Conservation (phyloP, 1,140 invertebrate species). For the Diprion similis region DNA sequence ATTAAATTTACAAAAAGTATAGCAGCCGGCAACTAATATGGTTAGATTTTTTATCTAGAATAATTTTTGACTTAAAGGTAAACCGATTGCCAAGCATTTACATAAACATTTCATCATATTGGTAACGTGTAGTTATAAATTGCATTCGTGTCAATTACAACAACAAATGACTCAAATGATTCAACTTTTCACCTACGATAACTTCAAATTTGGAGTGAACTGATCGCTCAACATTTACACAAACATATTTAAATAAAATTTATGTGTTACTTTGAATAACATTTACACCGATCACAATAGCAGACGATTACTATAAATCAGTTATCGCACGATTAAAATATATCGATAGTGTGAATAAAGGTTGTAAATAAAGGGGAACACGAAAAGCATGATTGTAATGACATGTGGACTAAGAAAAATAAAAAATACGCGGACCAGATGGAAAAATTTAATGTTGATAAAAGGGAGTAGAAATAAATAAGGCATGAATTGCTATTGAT, state of each 20-base stretch:
- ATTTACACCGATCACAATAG: slow-evolving; percentile 11
- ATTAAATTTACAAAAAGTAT: too few species aligned
- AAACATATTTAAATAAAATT: slow-evolving; percentile 13
- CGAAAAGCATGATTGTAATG: slow-evolving; percentile 19
- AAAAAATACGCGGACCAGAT: slow-evolving; percentile 10
- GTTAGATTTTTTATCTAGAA: too few species aligned
- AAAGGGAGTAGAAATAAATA: neutral
- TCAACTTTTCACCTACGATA: too few species aligned
- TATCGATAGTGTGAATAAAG: slow-evolving; percentile 23
- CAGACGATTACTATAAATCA: neutral
- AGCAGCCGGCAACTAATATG: too few species aligned
- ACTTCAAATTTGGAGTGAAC: too few species aligned
- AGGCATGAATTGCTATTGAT: slow-evolving; percentile 9
- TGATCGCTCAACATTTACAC: neutral
- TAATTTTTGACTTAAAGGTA: too few species aligned
- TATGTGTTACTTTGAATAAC: neutral
- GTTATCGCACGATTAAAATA: slow-evolving; percentile 25
- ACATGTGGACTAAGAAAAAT: slow-evolving; percentile 13
- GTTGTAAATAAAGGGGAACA: slow-evolving; percentile 21
- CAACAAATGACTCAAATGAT: too few species aligned
- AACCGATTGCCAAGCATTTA: too few species aligned
- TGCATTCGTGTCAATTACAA: too few species aligned
- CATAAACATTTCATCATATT: too few species aligned
- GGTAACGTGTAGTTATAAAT: too few species aligned
- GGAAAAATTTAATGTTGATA: neutral